Evolutionary conservation across 2,888 invertebrate genomes (phyloP).

Genomic region (Nycteola revayana): DNA sequence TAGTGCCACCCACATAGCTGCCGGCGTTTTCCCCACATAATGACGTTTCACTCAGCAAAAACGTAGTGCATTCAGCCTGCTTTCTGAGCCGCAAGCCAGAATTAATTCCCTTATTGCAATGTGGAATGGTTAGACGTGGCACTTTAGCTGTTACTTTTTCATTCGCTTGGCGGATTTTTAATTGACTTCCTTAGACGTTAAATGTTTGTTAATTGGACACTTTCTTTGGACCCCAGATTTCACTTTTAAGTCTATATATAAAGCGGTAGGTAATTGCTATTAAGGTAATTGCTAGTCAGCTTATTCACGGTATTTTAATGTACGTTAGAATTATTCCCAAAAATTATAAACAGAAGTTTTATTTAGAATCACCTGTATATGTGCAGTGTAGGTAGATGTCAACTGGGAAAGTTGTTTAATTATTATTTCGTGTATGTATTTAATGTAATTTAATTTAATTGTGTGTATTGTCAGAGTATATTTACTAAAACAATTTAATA

Average conservation of each 20-base stretch:
- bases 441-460: too few species aligned
- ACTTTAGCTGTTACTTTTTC: slow-evolving; percentile 22
- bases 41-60: slow-evolving; percentile 49
- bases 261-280: too few species aligned
- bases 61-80: slow-evolving; percentile 36
- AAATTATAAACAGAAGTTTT: too few species aligned
- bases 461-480: too few species aligned
- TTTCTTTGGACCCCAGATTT: slow-evolving; percentile 13
- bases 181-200: slow-evolving; percentile 27
- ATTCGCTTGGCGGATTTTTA: slow-evolving; percentile 30
- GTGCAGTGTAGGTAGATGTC: too few species aligned
- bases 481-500: too few species aligned
- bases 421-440: too few species aligned
- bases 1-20: slow-evolving; percentile 27
- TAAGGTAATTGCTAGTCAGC: too few species aligned
- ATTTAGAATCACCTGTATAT: too few species aligned
- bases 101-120: slow-evolving; percentile 36
- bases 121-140: slow-evolving; percentile 25
- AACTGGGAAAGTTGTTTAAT: too few species aligned
- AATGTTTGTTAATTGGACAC: slow-evolving; percentile 22
- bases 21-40: slow-evolving; percentile 49
- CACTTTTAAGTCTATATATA: not conserved
- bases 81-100: slow-evolving; percentile 37
- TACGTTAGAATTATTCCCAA: too few species aligned
- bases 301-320: too few species aligned